Percentiles rank a stretch among this genome's conserved stretches.
phyloP scores from a whole-genome alignment of 2,888 invertebrate genomes.

The Drosophila nigritarsus region DNA sequence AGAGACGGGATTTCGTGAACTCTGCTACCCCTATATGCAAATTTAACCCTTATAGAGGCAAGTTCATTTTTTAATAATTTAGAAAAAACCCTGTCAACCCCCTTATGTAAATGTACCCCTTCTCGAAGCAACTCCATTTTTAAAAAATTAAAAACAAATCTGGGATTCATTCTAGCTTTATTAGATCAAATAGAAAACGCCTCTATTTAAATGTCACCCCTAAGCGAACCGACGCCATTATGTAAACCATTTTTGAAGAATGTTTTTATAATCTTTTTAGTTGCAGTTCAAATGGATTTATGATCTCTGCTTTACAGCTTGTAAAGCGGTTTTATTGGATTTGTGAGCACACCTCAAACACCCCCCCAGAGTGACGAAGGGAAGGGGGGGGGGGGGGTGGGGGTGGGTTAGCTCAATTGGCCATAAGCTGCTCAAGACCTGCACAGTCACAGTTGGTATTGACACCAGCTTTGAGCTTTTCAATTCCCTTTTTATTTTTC shows the following conservation, averaged over 20 bases:
- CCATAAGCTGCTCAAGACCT: constrained; percentile 76
- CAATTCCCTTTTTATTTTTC: constrained; percentile 18
- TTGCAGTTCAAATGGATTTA: constrained; percentile 57
- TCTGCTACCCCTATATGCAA: background rate
- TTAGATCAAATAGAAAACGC: background rate
- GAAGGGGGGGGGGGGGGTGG: background rate
- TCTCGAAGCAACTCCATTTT: constrained; percentile 21
- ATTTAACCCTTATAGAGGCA: background rate
- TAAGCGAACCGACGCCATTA: background rate
- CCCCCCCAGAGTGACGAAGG: background rate
- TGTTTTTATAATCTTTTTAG: constrained; percentile 16
- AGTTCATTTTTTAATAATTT: background rate
- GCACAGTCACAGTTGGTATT: constrained; percentile 75
- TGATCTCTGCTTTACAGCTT: constrained; percentile 75
- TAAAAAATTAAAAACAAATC: background rate
- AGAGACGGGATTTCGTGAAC: background rate
- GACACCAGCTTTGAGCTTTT: constrained; percentile 74
- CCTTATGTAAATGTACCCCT: constrained; percentile 53
- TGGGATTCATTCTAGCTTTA: background rate
- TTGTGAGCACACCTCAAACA: constrained; percentile 44
- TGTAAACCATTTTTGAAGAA: constrained; percentile 4
- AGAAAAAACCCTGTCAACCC: background rate
- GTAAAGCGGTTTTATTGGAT: constrained; percentile 84
- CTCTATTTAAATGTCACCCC: background rate
- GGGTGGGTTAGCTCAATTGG: constrained; percentile 70